These are phyloP conservation scores for Drosophila burlai DNA, from an alignment of 1,140 invertebrate genomes.

Conservation along the genomic window DNA sequence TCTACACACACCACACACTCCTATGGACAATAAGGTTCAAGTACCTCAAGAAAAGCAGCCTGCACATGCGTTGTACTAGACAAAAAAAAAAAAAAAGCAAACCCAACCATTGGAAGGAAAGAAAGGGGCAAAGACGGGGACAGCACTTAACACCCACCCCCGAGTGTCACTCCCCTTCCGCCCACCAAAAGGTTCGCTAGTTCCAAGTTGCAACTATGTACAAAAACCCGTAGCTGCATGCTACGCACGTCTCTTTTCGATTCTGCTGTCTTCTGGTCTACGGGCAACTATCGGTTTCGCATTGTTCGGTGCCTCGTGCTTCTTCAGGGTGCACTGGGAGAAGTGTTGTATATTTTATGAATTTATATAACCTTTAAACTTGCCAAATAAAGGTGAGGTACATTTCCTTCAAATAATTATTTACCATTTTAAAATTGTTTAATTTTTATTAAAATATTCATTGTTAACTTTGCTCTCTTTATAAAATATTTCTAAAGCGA, in stretches of 20 bases:
- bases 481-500: too few species aligned
- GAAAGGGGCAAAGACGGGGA: conserved; percentile 5
- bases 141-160: conserved; percentile 58
- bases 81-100: conserved; percentile 5
- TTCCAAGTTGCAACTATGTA: conserved; percentile 29
- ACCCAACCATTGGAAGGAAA: not conserved
- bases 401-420: too few species aligned
- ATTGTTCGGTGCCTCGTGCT: conserved; percentile 60
- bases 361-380: not conserved
- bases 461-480: too few species aligned
- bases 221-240: conserved; percentile 8
- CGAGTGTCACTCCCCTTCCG: conserved; percentile 10
- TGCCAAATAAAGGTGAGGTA: too few species aligned
- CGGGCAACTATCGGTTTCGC: conserved; percentile 57
- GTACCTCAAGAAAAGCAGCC: conserved; percentile 67
- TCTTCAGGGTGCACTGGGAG: conserved; percentile 19
- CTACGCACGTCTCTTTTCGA: conserved; percentile 45
- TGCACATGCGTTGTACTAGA: conserved; percentile 62
- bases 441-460: too few species aligned
- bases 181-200: conserved; percentile 11
- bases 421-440: too few species aligned
- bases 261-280: conserved; percentile 45
- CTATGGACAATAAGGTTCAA: conserved; percentile 68
- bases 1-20: conserved; percentile 11
- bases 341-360: too few species aligned